Base-by-base conservation (phyloP, 2,113 vertebrate species). In the Eurystomus gularis region DNA sequence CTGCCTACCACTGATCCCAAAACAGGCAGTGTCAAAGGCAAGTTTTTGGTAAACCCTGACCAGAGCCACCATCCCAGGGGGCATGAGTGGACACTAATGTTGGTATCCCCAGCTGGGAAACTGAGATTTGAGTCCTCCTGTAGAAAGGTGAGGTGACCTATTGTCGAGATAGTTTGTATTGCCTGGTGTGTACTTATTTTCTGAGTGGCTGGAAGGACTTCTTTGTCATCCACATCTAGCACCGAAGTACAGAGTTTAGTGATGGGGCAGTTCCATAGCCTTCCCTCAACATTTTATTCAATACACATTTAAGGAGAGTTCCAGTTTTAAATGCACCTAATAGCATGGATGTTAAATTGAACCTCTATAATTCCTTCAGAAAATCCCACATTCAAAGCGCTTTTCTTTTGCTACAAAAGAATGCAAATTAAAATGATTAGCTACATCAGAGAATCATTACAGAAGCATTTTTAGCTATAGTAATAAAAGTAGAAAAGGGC, bases 341-440 rank as follows among this genome's bases (percentile, higher is more conserved):
- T 37, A 51, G 18, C 0, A 0, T 14, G 20, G 39, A 28, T 65
- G 23, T 75, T 92, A 80, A 90, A 86, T 9, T 25, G 58, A 80
- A 49, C n/a, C 55, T 90, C 62, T 69, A 20, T 40, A 61, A 20
- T 26, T 61, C 31, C 52, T 89, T 81, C 35, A 75, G 64, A 73
- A 92, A 96, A 71, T 55, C 20, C 17, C 57, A 51, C 6, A 58
- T 78, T 95, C 65, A 70, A 60, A 88, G 42, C 13, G 2, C 46
- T 86, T 86, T n/a, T n/a, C 37, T 83, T 86, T 84, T 86, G 39
- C 69, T 84, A 35, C 64, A 89, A 88, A 93, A 39, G 91, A 87
- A 84, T 86, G 69, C 64, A 86, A 86, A 96, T 96, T 84, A 84
- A 94, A 93, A 89, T 84, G 39, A 95, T 95, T 91, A 96, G 61